phyloP scores from a whole-genome alignment of 2,113 vertebrate genomes.

The Lates calcarifer region DNA sequence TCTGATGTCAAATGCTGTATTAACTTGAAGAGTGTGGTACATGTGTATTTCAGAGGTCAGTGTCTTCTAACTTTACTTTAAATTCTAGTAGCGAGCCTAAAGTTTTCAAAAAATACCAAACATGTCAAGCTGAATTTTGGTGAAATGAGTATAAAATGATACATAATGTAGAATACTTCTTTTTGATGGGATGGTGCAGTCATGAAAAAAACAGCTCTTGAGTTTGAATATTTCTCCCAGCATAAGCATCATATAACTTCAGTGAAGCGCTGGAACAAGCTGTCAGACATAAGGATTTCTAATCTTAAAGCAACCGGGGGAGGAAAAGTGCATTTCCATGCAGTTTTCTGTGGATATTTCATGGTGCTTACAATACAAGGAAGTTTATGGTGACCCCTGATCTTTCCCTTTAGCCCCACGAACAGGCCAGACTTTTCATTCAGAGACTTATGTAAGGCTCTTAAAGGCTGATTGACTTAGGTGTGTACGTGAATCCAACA shows the following conservation, averaged over 20 bases:
- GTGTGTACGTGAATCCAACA: conserved; percentile 21
- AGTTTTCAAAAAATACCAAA: background rate
- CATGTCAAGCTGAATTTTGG: background rate
- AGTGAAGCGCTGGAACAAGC: conserved; percentile 14
- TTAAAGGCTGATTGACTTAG: background rate
- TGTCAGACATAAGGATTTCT: background rate
- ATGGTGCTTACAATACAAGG: background rate
- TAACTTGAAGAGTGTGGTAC: background rate
- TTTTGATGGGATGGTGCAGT: background rate
- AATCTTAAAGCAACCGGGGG: background rate
- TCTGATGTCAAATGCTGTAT: background rate
- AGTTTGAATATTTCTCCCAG: background rate
- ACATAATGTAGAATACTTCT: background rate
- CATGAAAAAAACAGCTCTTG: too few species aligned
- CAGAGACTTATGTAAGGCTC: too few species aligned
- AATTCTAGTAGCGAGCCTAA: background rate
- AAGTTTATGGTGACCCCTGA: background rate
- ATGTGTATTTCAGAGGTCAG: background rate
- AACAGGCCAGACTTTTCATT: conserved; percentile 4
- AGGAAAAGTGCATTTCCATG: background rate
- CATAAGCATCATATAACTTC: conserved; percentile 19
- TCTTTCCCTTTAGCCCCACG: background rate
- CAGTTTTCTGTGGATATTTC: background rate
- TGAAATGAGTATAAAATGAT: background rate
- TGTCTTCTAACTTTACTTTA: background rate